These are phyloP conservation scores for Nicator chloris DNA, from an alignment of 2,113 vertebrate genomes.

Conservation along the genomic window DNA sequence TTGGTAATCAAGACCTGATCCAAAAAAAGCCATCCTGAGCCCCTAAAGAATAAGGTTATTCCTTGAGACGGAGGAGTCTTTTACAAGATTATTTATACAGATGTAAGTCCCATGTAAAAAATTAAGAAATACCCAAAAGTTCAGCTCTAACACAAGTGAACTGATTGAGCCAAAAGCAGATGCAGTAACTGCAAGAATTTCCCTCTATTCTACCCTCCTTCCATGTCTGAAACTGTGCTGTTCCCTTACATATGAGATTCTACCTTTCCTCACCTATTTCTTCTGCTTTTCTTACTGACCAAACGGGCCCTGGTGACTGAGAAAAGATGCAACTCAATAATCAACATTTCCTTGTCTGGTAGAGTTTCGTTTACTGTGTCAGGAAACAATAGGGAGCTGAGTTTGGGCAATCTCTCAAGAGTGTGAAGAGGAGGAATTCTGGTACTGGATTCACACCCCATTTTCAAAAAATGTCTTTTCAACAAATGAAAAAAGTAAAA, in stretches of 20 bases:
- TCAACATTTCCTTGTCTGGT: background rate
- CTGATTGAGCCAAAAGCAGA: background rate
- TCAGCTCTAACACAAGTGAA: background rate
- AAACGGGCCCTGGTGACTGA: background rate
- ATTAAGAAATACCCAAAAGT: background rate
- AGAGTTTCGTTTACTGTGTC: background rate
- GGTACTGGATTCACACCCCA: background rate
- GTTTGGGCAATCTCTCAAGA: background rate
- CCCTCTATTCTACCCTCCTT: background rate
- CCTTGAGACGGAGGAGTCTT: background rate
- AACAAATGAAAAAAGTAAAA: background rate
- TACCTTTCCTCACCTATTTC: background rate
- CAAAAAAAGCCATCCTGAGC: background rate
- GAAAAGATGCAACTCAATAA: background rate
- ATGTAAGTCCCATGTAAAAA: background rate
- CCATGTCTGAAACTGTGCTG: background rate
- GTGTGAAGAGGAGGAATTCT: background rate
- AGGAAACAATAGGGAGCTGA: background rate
- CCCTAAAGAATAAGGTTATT: slow-evolving; percentile 5
- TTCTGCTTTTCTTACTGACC: background rate
- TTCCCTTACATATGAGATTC: background rate
- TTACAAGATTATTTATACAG: slow-evolving; percentile 18
- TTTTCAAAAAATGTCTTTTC: background rate
- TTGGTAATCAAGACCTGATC: background rate
- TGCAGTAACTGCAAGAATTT: background rate